phyloP scores from a whole-genome alignment of 2,888 invertebrate species.

The Mythimna lalbum region DNA sequence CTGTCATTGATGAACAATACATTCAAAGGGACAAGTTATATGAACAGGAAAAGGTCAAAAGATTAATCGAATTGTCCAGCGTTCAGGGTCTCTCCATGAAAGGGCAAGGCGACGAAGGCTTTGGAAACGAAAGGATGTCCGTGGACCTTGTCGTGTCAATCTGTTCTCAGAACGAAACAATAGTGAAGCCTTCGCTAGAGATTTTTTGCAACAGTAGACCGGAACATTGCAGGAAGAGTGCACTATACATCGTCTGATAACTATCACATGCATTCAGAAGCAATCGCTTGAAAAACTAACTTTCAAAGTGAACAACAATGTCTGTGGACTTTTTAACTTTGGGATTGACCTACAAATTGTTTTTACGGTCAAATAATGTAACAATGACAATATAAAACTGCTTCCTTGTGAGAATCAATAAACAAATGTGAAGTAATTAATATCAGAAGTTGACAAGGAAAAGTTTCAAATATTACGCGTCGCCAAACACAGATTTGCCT shows the following conservation, averaged over 20 bases:
- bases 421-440: slow-evolving; percentile 1
- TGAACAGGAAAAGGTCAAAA: slow-evolving; percentile 57
- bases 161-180: slow-evolving; percentile 55
- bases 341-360: slow-evolving; percentile 8
- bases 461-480: slow-evolving; percentile 28
- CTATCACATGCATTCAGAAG: slow-evolving; percentile 28
- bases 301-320: slow-evolving; percentile 3
- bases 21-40: slow-evolving; percentile 50
- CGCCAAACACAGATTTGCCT: slow-evolving; percentile 29
- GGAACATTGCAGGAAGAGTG: slow-evolving; percentile 48
- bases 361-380: not conserved
- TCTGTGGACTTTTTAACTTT: slow-evolving; percentile 17
- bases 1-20: slow-evolving; percentile 49
- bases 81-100: slow-evolving; percentile 58
- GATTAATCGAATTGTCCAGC: slow-evolving; percentile 63
- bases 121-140: slow-evolving; percentile 66
- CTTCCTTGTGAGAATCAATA: slow-evolving; percentile 7
- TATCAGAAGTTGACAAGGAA: slow-evolving; percentile 13
- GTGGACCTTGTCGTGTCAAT: slow-evolving; percentile 61
- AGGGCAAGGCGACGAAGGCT: slow-evolving; percentile 65
- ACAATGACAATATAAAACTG: not conserved
- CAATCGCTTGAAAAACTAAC: slow-evolving; percentile 20
- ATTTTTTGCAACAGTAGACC: slow-evolving; percentile 51
- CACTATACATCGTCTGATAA: slow-evolving; percentile 43
- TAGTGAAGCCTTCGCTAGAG: slow-evolving; percentile 46